A percentile compares a stretch with the other conserved stretches of the same genome.
Evolutionary conservation across 2,797 vertebrate genomes (phyloP).

Genomic region (Darevskia nairensis): DNA sequence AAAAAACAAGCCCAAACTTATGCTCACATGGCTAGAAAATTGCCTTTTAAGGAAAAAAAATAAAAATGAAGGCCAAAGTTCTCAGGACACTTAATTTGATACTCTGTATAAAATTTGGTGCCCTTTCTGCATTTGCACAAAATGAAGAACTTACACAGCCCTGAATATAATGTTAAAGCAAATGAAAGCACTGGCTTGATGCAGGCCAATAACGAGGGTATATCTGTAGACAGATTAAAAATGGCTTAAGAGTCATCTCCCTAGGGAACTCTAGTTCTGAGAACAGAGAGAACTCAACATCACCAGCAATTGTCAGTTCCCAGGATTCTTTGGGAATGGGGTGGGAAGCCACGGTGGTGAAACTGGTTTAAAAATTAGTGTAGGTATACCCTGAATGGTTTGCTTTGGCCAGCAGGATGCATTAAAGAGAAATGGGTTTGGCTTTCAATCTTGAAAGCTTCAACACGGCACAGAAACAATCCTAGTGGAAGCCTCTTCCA

Average conservation of each 20-base stretch:
- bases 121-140: neutral
- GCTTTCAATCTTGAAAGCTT: neutral
- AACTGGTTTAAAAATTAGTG: neutral
- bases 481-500: neutral
- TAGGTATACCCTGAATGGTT: neutral
- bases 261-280: neutral
- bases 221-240: neutral
- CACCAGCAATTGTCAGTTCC: neutral
- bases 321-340: neutral
- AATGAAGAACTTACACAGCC: neutral
- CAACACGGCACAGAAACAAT: neutral
- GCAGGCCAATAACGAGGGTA: neutral
- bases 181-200: neutral
- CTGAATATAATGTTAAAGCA: neutral
- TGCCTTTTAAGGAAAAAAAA: neutral
- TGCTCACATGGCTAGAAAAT: neutral
- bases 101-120: neutral
- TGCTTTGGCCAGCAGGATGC: neutral
- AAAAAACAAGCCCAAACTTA: neutral
- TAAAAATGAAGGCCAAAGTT: neutral
- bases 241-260: neutral
- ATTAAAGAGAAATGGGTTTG: neutral
- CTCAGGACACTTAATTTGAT: neutral
- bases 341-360: neutral
- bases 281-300: neutral